Percentiles rank a stretch among this genome's conserved stretches.
Conservation (phyloP, 2,797 vertebrate species). For the Sphenodon punctatus region DNA sequence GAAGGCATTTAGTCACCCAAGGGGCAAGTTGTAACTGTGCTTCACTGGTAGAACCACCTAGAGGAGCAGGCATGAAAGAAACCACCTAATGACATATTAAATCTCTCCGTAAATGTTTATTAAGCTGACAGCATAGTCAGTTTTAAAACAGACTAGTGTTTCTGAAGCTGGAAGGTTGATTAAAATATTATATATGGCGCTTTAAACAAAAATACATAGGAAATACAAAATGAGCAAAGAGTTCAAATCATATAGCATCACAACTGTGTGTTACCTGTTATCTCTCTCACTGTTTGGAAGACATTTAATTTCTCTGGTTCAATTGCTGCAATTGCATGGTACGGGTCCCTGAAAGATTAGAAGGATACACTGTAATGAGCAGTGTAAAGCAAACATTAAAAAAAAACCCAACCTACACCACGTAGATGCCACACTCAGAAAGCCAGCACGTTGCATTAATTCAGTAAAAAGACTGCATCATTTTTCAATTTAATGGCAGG, state of each 20-base stretch:
- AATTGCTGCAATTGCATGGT: slow-evolving; percentile 91
- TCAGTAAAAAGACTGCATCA: not conserved
- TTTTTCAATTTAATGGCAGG: not conserved
- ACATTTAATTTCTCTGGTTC: slow-evolving; percentile 92
- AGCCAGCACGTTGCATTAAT: not conserved
- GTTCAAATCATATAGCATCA: not conserved
- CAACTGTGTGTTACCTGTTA: slow-evolving; percentile 85
- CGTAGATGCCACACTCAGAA: not conserved
- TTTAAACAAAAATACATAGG: slow-evolving; percentile 1
- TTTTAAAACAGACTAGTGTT: not conserved
- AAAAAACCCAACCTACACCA: not conserved
- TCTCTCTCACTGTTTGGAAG: slow-evolving; percentile 94
- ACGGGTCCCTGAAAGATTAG: slow-evolving; percentile 86
- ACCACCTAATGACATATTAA: too few relatives aligned
- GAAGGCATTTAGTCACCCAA: too few relatives aligned
- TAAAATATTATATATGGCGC: not conserved
- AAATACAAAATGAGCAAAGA: not conserved
- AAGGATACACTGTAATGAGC: not conserved
- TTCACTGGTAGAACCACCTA: too few relatives aligned
- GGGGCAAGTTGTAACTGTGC: too few relatives aligned
- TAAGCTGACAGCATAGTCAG: fast-evolving
- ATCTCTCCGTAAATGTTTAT: not conserved
- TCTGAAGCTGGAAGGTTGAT: too few relatives aligned
- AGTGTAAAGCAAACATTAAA: not conserved
- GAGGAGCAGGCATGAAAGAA: too few relatives aligned